Percentiles rank a stretch among this genome's conserved stretches.
These are phyloP conservation scores for Spodoptera frugiperda DNA, from an alignment of 1,140 invertebrate genomes.

Conservation along the genomic window DNA sequence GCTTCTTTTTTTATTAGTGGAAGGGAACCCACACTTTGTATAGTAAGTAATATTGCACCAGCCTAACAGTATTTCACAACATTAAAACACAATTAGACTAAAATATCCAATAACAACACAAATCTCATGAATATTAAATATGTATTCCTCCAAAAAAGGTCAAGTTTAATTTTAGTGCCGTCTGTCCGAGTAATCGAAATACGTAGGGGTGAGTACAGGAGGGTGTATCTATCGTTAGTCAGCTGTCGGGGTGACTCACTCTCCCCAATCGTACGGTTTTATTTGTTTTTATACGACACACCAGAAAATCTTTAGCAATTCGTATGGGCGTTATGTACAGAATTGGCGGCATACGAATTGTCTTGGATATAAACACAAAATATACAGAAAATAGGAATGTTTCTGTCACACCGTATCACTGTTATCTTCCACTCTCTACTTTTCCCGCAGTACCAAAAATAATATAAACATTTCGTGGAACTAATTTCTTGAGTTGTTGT, in stretches of 20 bases:
- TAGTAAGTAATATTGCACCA: background rate
- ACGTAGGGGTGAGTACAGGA: slow-evolving; percentile 39
- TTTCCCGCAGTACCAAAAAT: background rate
- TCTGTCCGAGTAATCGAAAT: slow-evolving; percentile 27
- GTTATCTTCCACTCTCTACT: slow-evolving; percentile 13
- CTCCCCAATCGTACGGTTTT: slow-evolving; percentile 18
- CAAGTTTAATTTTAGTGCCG: slow-evolving; percentile 42
- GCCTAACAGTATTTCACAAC: too few relatives aligned
- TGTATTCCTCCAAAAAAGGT: slow-evolving; percentile 2
- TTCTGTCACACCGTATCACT: background rate
- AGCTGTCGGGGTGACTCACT: slow-evolving; percentile 51
- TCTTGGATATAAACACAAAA: slow-evolving; percentile 14
- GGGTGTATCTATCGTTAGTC: slow-evolving; percentile 49
- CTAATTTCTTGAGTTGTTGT: too few relatives aligned
- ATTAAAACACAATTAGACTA: background rate
- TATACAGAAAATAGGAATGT: slow-evolving; percentile 13
- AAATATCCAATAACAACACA: background rate
- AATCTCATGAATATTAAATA: slow-evolving; percentile 22
- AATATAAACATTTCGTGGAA: background rate
- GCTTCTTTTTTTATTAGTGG: too few relatives aligned
- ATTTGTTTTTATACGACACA: slow-evolving; percentile 45
- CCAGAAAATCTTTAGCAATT: slow-evolving; percentile 22
- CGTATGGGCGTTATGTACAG: slow-evolving; percentile 25
- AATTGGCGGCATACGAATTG: slow-evolving; percentile 22
- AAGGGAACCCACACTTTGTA: too few relatives aligned